Evolutionary conservation across 2,113 vertebrate genomes (phyloP).

Genomic region (crab-eating macaque (Macaca fascicularis)): T2T-MFA8v1.1 NC_088377.1:93838501-93839000

Average conservation of each 20-base stretch:
- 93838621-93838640: not conserved
- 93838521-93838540: not conserved
- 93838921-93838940: not conserved
- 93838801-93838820: not conserved
- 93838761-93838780: not conserved
- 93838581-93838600: not conserved
- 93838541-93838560: not conserved
- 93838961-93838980: not conserved
- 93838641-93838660: not conserved
- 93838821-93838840: not conserved
- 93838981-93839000: not conserved
- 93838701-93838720: not conserved
- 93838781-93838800: not conserved
- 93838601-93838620: not conserved
- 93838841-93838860: not conserved
- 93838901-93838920: not conserved
- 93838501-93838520: not conserved
- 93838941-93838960: not conserved
- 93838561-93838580: not conserved
- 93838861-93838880: not conserved
- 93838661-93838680: not conserved
- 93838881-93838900: not conserved
- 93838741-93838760: not conserved
- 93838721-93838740: too few relatives aligned
- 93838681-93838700: not conserved